Conservation (phyloP, 1,140 invertebrate genomes). For the Drosophila erecta region DNA sequence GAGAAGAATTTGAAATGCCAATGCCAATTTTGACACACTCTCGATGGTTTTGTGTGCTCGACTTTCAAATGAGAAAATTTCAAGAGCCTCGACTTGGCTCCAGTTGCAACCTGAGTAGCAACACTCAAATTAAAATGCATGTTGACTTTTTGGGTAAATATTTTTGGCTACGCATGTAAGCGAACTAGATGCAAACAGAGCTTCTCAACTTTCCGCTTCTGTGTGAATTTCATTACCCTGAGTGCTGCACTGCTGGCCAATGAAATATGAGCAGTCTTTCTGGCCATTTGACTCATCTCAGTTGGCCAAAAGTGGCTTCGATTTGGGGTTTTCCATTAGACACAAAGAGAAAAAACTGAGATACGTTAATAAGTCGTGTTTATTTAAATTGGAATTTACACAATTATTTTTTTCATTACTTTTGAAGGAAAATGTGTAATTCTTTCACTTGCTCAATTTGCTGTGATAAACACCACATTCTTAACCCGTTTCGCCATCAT, state of each 20-base stretch:
- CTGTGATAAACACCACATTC: too few species aligned
- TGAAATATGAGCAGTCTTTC: conserved; percentile 35
- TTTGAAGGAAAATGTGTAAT: too few species aligned
- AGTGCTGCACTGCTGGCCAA: conserved; percentile 25
- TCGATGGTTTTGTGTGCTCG: conserved; percentile 11
- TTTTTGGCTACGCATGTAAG: conserved; percentile 22
- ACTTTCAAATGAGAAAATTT: conserved; percentile 39
- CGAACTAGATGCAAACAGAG: conserved; percentile 6
- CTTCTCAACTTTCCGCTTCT: conserved; percentile 17
- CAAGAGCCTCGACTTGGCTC: conserved; percentile 16
- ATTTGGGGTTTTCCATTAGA: conserved; percentile 4
- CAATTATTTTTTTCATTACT: too few species aligned
- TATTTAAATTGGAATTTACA: too few species aligned
- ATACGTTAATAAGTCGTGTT: not conserved
- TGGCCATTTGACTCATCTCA: conserved; percentile 27
- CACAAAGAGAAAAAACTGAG: conserved; percentile 2
- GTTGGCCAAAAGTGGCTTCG: conserved; percentile 24
- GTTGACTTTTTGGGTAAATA: conserved; percentile 21
- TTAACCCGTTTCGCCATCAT: not conserved
- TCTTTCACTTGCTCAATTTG: too few species aligned
- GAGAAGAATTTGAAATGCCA: conserved; percentile 22
- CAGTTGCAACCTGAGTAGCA: conserved; percentile 10
- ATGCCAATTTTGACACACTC: conserved; percentile 31
- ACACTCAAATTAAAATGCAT: conserved; percentile 28
- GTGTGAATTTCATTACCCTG: conserved; percentile 43